Percentiles rank a stretch among this genome's conserved stretches.
These are phyloP conservation scores for Poecilia latipinna DNA, from an alignment of 2,113 vertebrate genomes.

Conservation along the genomic window DNA sequence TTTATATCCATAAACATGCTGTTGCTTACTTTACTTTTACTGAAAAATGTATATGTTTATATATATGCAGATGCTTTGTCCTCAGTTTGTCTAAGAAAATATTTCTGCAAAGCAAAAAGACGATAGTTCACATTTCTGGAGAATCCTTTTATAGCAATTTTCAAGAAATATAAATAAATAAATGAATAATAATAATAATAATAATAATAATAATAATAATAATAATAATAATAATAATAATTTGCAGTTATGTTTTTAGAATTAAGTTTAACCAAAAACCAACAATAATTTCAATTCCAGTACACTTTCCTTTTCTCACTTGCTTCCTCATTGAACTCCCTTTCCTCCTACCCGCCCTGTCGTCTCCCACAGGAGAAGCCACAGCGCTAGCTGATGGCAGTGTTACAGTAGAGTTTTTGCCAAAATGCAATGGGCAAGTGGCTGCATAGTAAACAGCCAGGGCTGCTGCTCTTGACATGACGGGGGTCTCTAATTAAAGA, in stretches of 20 bases:
- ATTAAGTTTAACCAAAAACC: not conserved
- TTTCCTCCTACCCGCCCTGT: not conserved
- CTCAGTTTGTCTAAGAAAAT: not conserved
- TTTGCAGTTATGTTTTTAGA: too few relatives aligned
- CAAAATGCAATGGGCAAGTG: conserved; percentile 61
- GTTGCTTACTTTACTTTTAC: not conserved
- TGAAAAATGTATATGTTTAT: not conserved
- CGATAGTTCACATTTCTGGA: too few relatives aligned
- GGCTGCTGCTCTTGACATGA: conserved; percentile 65
- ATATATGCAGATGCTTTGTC: not conserved
- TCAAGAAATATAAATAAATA: too few relatives aligned
- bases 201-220: too few relatives aligned
- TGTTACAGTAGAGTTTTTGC: conserved; percentile 56
- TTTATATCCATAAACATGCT: conserved; percentile 46
- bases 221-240: too few relatives aligned
- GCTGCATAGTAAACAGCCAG: conserved; percentile 67
- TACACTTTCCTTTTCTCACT: not conserved
- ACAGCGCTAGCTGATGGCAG: conserved; percentile 52
- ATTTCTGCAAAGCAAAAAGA: not conserved
- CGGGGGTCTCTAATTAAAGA: conserved; percentile 78
- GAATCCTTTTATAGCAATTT: too few relatives aligned
- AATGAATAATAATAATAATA: too few relatives aligned
- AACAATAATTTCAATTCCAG: not conserved
- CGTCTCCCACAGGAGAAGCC: conserved; percentile 20
- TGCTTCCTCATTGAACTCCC: not conserved